These are phyloP conservation scores for Plebejus anna DNA, from an alignment of 2,888 invertebrate genomes.

Conservation along the genomic window DNA sequence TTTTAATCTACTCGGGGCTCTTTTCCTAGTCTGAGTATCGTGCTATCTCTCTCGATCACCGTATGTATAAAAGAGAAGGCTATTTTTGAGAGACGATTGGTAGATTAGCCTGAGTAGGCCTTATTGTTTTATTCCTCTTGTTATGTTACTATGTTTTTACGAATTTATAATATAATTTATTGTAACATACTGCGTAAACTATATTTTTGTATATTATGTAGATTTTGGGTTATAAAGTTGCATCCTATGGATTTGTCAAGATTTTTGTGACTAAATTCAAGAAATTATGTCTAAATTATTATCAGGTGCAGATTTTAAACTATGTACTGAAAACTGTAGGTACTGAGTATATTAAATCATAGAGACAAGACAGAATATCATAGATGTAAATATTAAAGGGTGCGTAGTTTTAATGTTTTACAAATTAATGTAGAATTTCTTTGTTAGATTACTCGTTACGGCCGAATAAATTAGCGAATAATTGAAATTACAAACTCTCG, in stretches of 20 bases:
- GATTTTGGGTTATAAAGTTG: constrained; percentile 18
- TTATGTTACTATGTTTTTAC: constrained; percentile 16
- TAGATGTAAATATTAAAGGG: background rate
- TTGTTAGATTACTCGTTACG: no score
- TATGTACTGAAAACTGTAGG: background rate
- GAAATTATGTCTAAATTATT: background rate
- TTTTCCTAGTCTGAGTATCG: no score
- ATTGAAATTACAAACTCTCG: no score
- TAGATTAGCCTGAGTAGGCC: background rate
- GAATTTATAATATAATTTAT: constrained; percentile 11
- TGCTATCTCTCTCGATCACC: no score
- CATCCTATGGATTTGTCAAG: constrained; percentile 23
- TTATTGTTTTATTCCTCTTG: background rate
- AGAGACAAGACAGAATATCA: background rate
- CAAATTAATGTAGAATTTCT: no score
- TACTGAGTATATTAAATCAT: background rate
- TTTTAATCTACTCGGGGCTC: background rate
- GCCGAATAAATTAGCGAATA: no score
- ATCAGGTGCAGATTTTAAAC: background rate
- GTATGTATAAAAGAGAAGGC: background rate
- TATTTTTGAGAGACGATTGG: no score
- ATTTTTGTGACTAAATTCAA: background rate
- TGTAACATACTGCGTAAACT: constrained; percentile 14
- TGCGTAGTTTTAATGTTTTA: no score
- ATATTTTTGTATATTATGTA: constrained; percentile 28